A percentile compares a stretch with the other conserved stretches of the same genome.
Conservation (phyloP, 2,888 invertebrate species). For the Branchellion lobata region DNA sequence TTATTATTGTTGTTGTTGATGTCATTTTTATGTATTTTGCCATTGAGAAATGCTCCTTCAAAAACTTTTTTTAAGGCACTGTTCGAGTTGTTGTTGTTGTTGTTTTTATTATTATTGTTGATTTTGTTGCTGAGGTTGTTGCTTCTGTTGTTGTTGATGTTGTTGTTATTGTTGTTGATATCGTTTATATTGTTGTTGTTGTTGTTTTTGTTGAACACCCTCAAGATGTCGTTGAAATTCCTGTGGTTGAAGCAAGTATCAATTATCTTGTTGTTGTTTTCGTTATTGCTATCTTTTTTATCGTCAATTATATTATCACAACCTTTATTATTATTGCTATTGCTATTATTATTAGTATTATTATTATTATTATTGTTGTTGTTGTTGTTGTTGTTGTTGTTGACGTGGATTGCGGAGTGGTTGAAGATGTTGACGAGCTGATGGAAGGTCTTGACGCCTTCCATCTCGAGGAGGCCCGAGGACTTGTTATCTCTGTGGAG, state of each 20-base stretch:
- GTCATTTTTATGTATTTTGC: too few species aligned
- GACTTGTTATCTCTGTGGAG: too few species aligned
- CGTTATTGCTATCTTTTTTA: background rate
- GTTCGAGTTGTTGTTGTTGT: background rate
- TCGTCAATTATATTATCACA: background rate
- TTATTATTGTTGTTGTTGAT: too few species aligned
- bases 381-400: too few species aligned
- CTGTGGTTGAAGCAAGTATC: background rate
- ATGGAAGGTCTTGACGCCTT: background rate
- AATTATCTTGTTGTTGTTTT: background rate
- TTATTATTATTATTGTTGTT: too few species aligned
- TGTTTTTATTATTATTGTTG: too few species aligned
- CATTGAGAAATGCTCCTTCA: background rate
- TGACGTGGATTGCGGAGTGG: too few species aligned
- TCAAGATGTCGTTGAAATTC: background rate
- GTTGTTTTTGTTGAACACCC: background rate
- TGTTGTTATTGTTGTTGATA: conserved; percentile 2
- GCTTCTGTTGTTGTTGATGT: background rate
- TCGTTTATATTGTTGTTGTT: too few species aligned
- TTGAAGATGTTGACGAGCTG: background rate
- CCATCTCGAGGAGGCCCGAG: too few species aligned
- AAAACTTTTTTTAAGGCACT: background rate
- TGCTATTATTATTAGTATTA: background rate
- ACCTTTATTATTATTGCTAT: background rate
- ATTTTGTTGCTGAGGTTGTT: background rate